Base-by-base conservation (phyloP, 1,140 invertebrate species). In the Drosophila bocqueti region DNA sequence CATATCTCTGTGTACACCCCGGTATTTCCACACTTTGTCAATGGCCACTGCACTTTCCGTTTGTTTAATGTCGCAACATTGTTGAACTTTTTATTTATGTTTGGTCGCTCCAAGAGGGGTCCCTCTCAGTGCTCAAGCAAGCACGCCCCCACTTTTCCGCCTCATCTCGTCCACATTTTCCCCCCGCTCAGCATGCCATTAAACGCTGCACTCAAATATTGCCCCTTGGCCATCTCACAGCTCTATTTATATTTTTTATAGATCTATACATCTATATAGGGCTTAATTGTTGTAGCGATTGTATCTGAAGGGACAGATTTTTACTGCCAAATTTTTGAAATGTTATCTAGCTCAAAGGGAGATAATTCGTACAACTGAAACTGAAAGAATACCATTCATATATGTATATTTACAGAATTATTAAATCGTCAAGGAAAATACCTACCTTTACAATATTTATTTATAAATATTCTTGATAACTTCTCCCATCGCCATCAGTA, bases 1-100 rank as follows among this genome's bases (percentile, higher is more conserved):
- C 38, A 15, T 50, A 21, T 42, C 16, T 24, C 42, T 55, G 4
- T 36, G 6, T 24, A 34, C 21, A n/a, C 26, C 47, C 36, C 38
- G 13, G 38, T 58, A 43, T 15, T 34, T 50, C 16, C 21, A 40
- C 16, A 43, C 52, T 34, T 71, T 65, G 36, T 49, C 62, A 49
- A 66, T 68, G 36, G 36, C 66, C 61, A 67, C 73, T 81, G 74
- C 79, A 67, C 61, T 71, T 83, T 83, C 43, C 58, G 76, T 62
- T 54, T 68, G 47, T 66, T 31, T 72, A 84, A 72, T 84, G 81
- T 83, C 81, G 81, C 81, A 83, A 83, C 81, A 76, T 62, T 83
- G 81, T 83, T 84, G 49, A 79, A 69, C 50, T 55, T 54, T 68
- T 45, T 69, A 69, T 69, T 54, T 55, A 55, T 69, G 67, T 43